Evolutionary conservation across 2,888 invertebrate genomes (phyloP).

Genomic region (Lepidocyrtoides sp.): DNA sequence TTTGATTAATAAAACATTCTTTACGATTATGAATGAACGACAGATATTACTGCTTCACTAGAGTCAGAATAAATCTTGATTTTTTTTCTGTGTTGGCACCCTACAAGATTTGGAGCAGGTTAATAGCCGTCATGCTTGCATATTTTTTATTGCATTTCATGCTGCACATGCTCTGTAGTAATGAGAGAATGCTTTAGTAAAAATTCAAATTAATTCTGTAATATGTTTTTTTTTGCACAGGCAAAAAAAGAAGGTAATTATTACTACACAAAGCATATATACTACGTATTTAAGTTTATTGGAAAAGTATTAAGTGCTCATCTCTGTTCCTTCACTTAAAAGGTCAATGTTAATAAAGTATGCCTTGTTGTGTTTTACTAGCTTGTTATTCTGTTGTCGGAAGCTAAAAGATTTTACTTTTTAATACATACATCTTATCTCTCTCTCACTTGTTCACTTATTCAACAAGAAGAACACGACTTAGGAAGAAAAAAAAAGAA

Average conservation of each 20-base stretch:
- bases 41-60: not conserved
- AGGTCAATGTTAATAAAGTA: conserved; percentile 45
- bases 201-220: conserved; percentile 61
- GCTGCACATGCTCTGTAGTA: conserved; percentile 22
- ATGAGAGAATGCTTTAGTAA: conserved; percentile 14
- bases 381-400: conserved; percentile 28
- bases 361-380: conserved; percentile 25
- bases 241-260: conserved; percentile 14
- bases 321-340: no score
- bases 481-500: conserved; percentile 23
- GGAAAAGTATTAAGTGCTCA: no score
- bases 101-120: conserved; percentile 70
- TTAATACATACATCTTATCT: not conserved
- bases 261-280: not conserved
- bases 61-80: conserved; percentile 51
- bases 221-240: conserved; percentile 16
- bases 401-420: conserved; percentile 48
- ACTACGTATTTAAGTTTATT: not conserved
- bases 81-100: conserved; percentile 23
- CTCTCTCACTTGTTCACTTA: not conserved
- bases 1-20: conserved; percentile 48
- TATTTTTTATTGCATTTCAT: conserved; percentile 42
- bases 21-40: conserved; percentile 35
- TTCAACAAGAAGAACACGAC: conserved; percentile 17
- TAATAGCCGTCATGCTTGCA: conserved; percentile 63